Evolutionary conservation across 2,113 vertebrate species (phyloP).

Genomic region (Alouatta palliata): DNA sequence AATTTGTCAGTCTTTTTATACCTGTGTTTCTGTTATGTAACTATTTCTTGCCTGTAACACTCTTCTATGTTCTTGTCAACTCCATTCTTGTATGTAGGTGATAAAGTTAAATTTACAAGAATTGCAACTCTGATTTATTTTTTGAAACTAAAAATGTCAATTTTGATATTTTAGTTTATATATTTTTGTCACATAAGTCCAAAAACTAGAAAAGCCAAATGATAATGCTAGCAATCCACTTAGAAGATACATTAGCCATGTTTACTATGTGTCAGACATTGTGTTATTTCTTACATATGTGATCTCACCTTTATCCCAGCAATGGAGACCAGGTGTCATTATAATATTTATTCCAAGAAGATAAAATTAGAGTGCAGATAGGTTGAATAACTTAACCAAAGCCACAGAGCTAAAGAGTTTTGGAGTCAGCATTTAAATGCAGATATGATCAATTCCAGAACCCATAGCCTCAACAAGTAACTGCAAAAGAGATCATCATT

Average conservation of each 20-base stretch:
- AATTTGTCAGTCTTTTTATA: not conserved
- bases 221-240: not conserved
- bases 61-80: slow-evolving; percentile 52
- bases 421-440: not conserved
- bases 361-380: not conserved
- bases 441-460: not conserved
- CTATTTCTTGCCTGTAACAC: slow-evolving; percentile 33
- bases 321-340: not conserved
- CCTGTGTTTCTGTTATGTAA: slow-evolving; percentile 54
- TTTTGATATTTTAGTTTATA: slow-evolving; percentile 26
- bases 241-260: not conserved
- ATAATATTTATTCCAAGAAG: not conserved
- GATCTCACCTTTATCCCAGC: not conserved
- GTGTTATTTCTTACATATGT: not conserved
- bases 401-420: not conserved
- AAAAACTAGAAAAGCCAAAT: not conserved
- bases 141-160: not conserved
- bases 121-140: not conserved
- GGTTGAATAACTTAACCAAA: not conserved
- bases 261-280: not conserved
- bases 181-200: not conserved
- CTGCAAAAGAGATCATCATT: not conserved
- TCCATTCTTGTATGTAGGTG: slow-evolving; percentile 52
- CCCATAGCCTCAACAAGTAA: not conserved
- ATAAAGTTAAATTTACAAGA: slow-evolving; percentile 67